Evolutionary conservation across 2,888 invertebrate species (phyloP).

Genomic region (Apodemia zela): DNA sequence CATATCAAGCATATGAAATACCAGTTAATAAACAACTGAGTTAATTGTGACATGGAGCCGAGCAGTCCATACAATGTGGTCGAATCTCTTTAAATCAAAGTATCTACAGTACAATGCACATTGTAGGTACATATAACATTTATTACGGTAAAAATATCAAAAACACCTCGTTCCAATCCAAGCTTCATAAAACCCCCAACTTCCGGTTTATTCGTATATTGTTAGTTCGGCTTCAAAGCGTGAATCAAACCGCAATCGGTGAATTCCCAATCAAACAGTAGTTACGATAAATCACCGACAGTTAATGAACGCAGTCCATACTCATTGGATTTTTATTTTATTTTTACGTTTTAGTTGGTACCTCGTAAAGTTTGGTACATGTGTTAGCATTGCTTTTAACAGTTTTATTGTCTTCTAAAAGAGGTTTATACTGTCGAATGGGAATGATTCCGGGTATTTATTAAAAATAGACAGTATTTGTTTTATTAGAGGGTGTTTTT

Average conservation of each 20-base stretch:
- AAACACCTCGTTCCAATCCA: slow-evolving; percentile 20
- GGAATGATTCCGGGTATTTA: neutral
- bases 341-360: slow-evolving; percentile 11
- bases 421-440: slow-evolving; percentile 3
- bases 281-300: slow-evolving; percentile 32
- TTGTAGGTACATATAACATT: too few species aligned
- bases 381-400: slow-evolving; percentile 6
- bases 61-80: too few species aligned
- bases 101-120: too few species aligned
- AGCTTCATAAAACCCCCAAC: slow-evolving; percentile 7
- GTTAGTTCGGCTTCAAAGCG: slow-evolving; percentile 12
- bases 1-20: too few species aligned
- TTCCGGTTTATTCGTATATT: slow-evolving; percentile 12
- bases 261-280: slow-evolving; percentile 31
- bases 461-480: neutral
- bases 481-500: slow-evolving; percentile 1
- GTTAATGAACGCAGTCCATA: slow-evolving; percentile 11
- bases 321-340: slow-evolving; percentile 6
- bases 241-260: slow-evolving; percentile 14
- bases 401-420: slow-evolving; percentile 13
- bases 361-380: slow-evolving; percentile 11
- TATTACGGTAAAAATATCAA: neutral
- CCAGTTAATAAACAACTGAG: too few species aligned
- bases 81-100: too few species aligned
- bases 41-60: too few species aligned